Percentiles rank a stretch among this genome's conserved stretches.
Conservation (phyloP, 2,113 vertebrate genomes). For the Phalacrocorax brasilianus region DNA sequence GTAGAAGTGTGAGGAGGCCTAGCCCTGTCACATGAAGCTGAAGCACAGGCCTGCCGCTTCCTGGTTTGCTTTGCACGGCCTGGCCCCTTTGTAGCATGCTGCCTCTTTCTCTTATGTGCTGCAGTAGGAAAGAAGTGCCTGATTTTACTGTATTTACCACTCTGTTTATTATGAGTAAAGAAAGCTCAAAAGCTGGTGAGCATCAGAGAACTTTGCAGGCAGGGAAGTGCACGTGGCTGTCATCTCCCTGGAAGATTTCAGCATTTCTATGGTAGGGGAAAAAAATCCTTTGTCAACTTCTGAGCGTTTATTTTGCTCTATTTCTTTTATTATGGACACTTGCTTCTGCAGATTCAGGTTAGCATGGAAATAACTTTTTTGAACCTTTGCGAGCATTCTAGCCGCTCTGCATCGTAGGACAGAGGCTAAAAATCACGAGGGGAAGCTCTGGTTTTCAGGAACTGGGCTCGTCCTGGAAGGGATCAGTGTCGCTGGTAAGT, state of each 20-base stretch:
- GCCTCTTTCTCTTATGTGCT: neutral
- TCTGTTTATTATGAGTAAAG: neutral
- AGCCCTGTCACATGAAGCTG: neutral
- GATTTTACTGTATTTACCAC: neutral
- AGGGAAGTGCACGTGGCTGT: neutral
- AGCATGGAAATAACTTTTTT: neutral
- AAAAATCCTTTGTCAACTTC: neutral
- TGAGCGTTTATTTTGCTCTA: neutral
- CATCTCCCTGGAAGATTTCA: neutral
- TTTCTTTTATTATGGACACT: neutral
- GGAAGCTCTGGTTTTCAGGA: neutral
- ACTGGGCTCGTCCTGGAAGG: neutral
- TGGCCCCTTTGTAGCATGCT: accelerated
- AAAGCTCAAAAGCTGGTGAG: neutral
- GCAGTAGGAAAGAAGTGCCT: neutral
- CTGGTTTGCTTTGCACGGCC: neutral
- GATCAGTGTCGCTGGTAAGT: no score
- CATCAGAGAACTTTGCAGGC: neutral
- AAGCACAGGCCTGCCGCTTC: neutral
- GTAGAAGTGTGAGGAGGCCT: neutral
- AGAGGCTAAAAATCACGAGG: neutral
- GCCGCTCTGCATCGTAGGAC: accelerated
- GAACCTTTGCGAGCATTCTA: neutral
- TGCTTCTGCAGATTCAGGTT: neutral
- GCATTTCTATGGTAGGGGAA: neutral